phyloP scores from a whole-genome alignment of 2,113 vertebrate genomes.

The Cyprinodon tularosa region DNA sequence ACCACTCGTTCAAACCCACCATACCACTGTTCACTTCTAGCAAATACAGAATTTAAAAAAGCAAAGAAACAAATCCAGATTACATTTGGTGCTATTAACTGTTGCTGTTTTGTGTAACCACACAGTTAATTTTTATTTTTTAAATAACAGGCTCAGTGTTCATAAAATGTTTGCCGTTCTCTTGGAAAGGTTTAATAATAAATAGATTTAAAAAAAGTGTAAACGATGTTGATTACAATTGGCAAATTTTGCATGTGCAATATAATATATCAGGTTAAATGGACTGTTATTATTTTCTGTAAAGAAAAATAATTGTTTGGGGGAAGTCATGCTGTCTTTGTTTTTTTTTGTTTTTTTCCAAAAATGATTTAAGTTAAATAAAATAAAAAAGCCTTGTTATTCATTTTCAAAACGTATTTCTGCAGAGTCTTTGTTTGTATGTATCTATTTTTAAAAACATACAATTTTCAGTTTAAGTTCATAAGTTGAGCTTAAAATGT shows the following conservation, averaged over 20 bases:
- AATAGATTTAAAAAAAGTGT: too few species aligned
- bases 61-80: background rate
- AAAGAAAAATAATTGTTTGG: background rate
- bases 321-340: too few species aligned
- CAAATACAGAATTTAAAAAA: background rate
- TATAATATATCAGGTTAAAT: background rate
- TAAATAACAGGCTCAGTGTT: background rate
- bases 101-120: background rate
- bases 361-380: too few species aligned
- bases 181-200: too few species aligned
- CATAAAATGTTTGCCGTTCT: too few species aligned
- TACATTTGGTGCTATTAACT: background rate
- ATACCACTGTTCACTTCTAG: background rate
- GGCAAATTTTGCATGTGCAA: background rate
- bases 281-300: background rate
- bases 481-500: too few species aligned
- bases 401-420: background rate
- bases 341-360: background rate
- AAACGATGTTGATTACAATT: background rate
- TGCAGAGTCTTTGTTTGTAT: background rate
- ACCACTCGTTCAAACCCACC: background rate
- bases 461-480: too few species aligned
- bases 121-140: background rate
- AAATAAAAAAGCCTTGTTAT: too few species aligned
- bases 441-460: too few species aligned